phyloP scores from a whole-genome alignment of 2,113 vertebrate genomes.

The Silurus asotus region DNA sequence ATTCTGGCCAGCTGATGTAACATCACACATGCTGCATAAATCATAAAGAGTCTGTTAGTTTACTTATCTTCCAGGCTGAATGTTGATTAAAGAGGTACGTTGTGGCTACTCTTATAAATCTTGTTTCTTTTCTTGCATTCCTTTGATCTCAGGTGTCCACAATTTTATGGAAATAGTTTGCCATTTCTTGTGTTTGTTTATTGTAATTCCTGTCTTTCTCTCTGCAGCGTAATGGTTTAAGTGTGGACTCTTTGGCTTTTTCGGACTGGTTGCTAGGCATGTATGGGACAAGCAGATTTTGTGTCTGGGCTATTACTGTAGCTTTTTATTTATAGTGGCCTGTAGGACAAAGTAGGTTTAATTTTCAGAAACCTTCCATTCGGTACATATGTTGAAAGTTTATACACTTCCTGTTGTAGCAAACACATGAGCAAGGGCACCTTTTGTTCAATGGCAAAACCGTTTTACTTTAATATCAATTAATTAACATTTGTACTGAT shows the following conservation, averaged over 20 bases:
- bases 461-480: neutral
- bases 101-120: neutral
- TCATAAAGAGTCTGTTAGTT: neutral
- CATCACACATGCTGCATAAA: conserved; percentile 38
- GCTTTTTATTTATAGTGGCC: neutral
- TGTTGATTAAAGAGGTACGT: neutral
- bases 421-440: neutral
- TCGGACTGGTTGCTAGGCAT: neutral
- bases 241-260: neutral
- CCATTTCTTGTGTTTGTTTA: neutral
- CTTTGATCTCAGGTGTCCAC: neutral
- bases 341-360: neutral
- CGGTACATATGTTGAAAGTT: neutral
- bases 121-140: neutral
- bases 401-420: neutral
- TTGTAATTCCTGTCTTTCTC: neutral
- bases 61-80: neutral
- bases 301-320: neutral
- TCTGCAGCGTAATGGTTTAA: neutral
- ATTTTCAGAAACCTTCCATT: neutral
- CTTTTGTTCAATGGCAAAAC: neutral
- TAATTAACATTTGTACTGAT: neutral
- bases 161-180: neutral
- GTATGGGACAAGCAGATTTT: neutral
- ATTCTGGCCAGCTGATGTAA: neutral